Base-by-base conservation (phyloP, 2,888 invertebrate species). In the Ypsolopha scabrella region DNA sequence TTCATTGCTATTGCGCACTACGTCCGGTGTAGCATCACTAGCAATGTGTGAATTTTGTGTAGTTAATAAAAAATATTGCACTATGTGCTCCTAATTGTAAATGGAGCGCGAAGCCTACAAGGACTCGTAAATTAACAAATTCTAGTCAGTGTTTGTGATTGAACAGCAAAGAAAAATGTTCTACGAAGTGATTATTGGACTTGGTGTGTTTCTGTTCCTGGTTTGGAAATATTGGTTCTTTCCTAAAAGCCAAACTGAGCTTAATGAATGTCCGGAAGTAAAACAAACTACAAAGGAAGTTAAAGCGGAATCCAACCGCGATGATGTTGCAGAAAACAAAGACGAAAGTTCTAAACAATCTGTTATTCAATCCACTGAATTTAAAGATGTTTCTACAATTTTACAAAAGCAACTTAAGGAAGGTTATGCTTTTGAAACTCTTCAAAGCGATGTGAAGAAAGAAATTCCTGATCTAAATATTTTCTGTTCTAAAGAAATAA, bases 181-280 rank as follows among this genome's bases (percentile, higher is more conserved):
- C 56, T 71, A 74, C 56, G 81, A 80, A 73, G 62, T 75, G 47
- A 60, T 86, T 13, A 70, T 85, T 57, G 80, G 82, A 53, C 56
- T 83, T 47, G 74, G 75, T 55, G 68, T 77, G 48, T 55, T 83
- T 48, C 55, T 76, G 48, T 80, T 70, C 60, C 59, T 83, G 48
- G 51, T 82, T 45, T 83, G 81, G 78, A 85, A 80, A 57, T 81
- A 70, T 65, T 58, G 77, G 36, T 48, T 69, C 54, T 68, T 10
- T 48, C 51, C n/a, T 65, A 67, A 53, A 57, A 57, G 41, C 6
- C 2, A 33, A 34, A 39, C 8, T 14, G 1, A 11, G 9, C 24
- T n/a, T 14, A 6, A 41, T 3, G 49, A 47, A 47, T 37, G 9
- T 35, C 14, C 14, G 8, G 41, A 39, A 49, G 41, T n/a, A 33